phyloP scores from a whole-genome alignment of 2,113 vertebrate genomes.

The Scomber japonicus region DNA sequence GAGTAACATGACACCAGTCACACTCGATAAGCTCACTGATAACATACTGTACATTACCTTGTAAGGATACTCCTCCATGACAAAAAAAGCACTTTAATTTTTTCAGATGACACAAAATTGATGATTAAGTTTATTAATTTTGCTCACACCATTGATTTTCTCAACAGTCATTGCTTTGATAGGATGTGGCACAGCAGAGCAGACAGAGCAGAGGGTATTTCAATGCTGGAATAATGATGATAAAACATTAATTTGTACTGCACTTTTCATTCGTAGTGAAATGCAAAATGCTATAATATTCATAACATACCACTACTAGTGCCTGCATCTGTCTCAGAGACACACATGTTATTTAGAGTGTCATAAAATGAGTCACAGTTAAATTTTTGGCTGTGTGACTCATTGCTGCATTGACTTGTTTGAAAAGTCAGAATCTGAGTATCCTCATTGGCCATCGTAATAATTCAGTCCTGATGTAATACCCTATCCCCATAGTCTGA shows the following conservation, averaged over 20 bases:
- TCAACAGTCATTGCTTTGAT: not conserved
- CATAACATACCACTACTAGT: not conserved
- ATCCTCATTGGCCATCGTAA: conserved; percentile 21
- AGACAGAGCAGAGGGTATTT: conserved; percentile 7
- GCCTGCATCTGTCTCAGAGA: conserved; percentile 16
- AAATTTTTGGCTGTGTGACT: conserved; percentile 50
- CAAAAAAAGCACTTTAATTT: not conserved
- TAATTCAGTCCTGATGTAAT: conserved; percentile 28
- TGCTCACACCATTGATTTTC: conserved; percentile 8
- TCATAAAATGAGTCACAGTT: conserved; percentile 61
- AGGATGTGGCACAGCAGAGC: conserved; percentile 5
- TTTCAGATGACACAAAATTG: too few species aligned
- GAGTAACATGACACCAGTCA: not conserved
- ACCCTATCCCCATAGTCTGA: not conserved
- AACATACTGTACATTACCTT: not conserved
- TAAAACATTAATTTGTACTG: too few species aligned
- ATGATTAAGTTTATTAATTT: too few species aligned
- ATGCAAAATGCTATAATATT: too few species aligned
- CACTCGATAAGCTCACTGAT: not conserved
- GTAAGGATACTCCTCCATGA: not conserved
- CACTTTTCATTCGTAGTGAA: too few species aligned
- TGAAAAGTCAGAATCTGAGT: not conserved
- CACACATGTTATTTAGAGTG: conserved; percentile 35
- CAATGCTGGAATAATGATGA: not conserved
- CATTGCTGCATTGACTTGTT: conserved; percentile 26